phyloP scores from a whole-genome alignment of 2,888 invertebrate genomes.

The Amphipyra tragopoginis region DNA sequence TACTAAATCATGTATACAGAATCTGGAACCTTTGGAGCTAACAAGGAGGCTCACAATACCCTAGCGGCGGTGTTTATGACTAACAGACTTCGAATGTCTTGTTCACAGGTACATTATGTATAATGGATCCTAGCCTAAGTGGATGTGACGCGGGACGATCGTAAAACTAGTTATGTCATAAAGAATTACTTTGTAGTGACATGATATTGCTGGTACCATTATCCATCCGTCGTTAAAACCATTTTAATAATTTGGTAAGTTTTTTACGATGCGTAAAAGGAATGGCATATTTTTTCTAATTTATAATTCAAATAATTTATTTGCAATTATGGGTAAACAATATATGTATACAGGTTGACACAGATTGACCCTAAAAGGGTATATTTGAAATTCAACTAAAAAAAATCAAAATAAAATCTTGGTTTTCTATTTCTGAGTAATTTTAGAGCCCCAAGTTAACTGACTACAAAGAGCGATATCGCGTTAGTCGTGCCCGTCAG shows the following conservation, averaged over 20 bases:
- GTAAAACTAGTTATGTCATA: slow-evolving; percentile 46
- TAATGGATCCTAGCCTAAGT: slow-evolving; percentile 42
- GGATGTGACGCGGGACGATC: slow-evolving; percentile 35
- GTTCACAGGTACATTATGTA: slow-evolving; percentile 33
- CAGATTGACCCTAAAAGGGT: too few species aligned
- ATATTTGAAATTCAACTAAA: too few species aligned
- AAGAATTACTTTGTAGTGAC: slow-evolving; percentile 42
- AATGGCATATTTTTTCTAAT: too few species aligned
- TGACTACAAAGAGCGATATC: too few species aligned
- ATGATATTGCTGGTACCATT: slow-evolving; percentile 22
- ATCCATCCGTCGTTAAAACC: slow-evolving; percentile 24
- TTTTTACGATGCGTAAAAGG: too few species aligned
- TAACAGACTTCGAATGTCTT: slow-evolving; percentile 28
- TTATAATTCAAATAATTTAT: too few species aligned
- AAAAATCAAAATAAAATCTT: too few species aligned
- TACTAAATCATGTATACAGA: slow-evolving; percentile 56
- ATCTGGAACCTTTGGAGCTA: slow-evolving; percentile 36
- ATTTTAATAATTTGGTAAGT: slow-evolving; percentile 6
- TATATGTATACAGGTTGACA: too few species aligned
- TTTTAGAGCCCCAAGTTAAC: too few species aligned
- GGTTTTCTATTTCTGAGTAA: too few species aligned
- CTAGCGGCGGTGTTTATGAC: slow-evolving; percentile 45
- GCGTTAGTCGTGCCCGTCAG: too few species aligned
- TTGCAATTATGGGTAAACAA: too few species aligned
- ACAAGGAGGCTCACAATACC: slow-evolving; percentile 41